These are phyloP conservation scores for Microctonus brassicae DNA, from an alignment of 2,888 invertebrate species.

Conservation along the genomic window DNA sequence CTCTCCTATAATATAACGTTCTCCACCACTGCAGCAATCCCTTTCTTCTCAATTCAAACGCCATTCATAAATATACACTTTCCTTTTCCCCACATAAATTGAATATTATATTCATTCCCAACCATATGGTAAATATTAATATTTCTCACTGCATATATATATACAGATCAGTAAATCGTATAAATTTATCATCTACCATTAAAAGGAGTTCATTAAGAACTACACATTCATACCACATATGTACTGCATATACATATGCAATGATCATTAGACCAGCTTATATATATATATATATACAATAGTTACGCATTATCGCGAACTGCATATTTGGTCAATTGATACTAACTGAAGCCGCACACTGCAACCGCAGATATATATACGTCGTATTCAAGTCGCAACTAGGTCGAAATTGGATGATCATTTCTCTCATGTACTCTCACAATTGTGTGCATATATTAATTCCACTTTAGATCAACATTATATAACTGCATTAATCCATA, in stretches of 20 bases:
- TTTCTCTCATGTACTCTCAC: slow-evolving; percentile 15
- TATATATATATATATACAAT: too few species aligned
- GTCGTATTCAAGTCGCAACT: neutral
- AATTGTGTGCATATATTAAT: neutral
- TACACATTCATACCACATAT: neutral
- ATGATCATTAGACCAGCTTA: neutral
- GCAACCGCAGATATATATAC: slow-evolving; percentile 24
- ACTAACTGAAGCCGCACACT: neutral
- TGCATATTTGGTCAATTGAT: slow-evolving; percentile 13
- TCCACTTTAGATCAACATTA: neutral
- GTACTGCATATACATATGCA: too few species aligned
- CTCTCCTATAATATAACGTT: neutral
- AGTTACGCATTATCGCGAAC: neutral
- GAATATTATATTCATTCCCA: neutral
- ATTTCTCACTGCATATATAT: neutral
- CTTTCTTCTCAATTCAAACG: neutral
- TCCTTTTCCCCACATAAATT: neutral
- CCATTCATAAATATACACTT: neutral
- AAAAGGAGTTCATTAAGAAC: neutral
- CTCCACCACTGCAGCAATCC: neutral
- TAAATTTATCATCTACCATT: neutral
- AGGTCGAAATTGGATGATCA: neutral
- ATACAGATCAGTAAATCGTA: too few species aligned
- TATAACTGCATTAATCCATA: too few species aligned
- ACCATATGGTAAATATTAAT: neutral